A percentile compares a stretch with the other conserved stretches of the same genome.
phyloP scores from a whole-genome alignment of 2,888 invertebrate genomes.

The Halocaridina rubra region DNA sequence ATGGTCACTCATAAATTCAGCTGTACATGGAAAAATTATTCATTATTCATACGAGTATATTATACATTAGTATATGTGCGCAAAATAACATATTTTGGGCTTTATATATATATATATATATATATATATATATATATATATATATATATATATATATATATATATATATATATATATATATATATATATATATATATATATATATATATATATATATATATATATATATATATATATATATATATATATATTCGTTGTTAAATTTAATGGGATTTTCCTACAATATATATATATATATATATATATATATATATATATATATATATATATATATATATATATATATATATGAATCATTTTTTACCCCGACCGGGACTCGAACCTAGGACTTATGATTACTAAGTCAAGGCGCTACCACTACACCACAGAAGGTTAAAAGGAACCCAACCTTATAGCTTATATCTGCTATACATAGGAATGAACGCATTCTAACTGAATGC shows the following conservation, averaged over 20 bases:
- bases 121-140: background rate
- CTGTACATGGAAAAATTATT: too few species aligned
- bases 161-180: background rate
- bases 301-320: background rate
- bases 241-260: background rate
- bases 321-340: background rate
- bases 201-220: background rate
- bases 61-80: constrained; percentile 3
- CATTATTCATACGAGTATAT: background rate
- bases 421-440: too few species aligned
- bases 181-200: background rate
- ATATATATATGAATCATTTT: background rate
- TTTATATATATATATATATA: background rate
- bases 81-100: background rate
- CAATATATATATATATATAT: background rate
- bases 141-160: background rate
- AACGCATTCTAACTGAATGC: too few species aligned
- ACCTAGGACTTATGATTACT: too few species aligned
- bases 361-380: too few species aligned
- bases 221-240: background rate
- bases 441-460: too few species aligned
- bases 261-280: too few species aligned
- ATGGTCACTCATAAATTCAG: too few species aligned
- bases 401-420: too few species aligned
- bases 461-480: too few species aligned